Evolutionary conservation across 2,888 invertebrate genomes (phyloP), one percentile per base, ranked within the genome.

Genomic region (Eupithecia vulgata): DNA sequence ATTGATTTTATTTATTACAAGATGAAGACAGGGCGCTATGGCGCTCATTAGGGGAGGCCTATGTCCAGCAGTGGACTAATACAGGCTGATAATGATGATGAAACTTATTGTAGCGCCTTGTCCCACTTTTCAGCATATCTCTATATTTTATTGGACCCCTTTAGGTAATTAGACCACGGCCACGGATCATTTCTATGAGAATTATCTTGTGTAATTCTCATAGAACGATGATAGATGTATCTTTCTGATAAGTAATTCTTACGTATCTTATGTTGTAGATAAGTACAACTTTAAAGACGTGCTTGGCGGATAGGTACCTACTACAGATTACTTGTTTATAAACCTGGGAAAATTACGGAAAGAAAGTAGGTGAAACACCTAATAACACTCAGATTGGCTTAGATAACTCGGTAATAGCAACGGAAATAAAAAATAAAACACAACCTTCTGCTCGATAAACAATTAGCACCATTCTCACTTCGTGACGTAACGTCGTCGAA

Each of bases 401-500:
- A 65, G 34, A 65, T 66, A 71, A 57, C 25, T 34, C 66, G n/a
- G 52, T 30, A 57, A 68, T 57, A 61, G 62, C 68, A 40, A 42
- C 40, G 61, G 42, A 68, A 42, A 37, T 42, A 61, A 68, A n/a
- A 67, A 40, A 61, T 17, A 30, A 68, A 68, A 68, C 21, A 57
- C 61, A 62, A 70, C 69, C 64, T 42, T 35, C 62, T 45, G 35
- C 42, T 61, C 69, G 42, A 7, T 42, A 34, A 42, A 25, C 72
- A 48, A 68, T 68, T 70, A 70, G 42, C 62, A 68, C 21, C 35
- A 57, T 71, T 68, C 30, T 45, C 12, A 45, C n/a, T 30, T 35
- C 71, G 61, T 68, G 45, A 52, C 57, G 68, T 64, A 52, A 76
- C 62, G 40, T 66, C 37, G 42, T 42, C 15, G 65, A 21, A 25